These are phyloP conservation scores for Leuctra nigra DNA, from an alignment of 2,888 invertebrate species.

Conservation along the genomic window DNA sequence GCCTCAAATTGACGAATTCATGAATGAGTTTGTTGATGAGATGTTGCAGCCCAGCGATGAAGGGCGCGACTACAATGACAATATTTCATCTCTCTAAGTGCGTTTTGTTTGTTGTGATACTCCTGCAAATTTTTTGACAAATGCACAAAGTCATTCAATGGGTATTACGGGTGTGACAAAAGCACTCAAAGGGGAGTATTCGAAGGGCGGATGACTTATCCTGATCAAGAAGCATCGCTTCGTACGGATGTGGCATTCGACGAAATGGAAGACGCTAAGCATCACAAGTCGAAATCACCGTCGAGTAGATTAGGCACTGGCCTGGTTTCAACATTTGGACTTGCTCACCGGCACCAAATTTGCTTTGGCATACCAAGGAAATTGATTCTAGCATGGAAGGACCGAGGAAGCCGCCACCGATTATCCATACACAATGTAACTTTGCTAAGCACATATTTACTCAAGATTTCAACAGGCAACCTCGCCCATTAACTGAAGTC, in stretches of 20 bases:
- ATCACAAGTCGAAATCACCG: conserved; percentile 11
- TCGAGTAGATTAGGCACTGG: conserved; percentile 17
- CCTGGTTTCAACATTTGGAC: conserved; percentile 17
- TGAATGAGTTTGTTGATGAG: conserved; percentile 29
- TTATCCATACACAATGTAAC: neutral
- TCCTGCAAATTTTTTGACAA: conserved; percentile 25
- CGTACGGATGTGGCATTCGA: neutral
- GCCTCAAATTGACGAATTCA: conserved; percentile 28
- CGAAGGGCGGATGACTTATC: neutral
- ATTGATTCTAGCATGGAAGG: conserved; percentile 23
- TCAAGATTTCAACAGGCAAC: conserved; percentile 33
- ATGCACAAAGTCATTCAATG: conserved; percentile 20
- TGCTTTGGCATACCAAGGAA: conserved; percentile 24
- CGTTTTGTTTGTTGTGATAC: conserved; percentile 22
- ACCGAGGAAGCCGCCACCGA: conserved; percentile 17
- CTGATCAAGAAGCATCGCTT: neutral
- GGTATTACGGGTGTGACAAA: conserved; percentile 24
- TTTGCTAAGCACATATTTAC: neutral
- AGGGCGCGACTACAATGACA: neutral
- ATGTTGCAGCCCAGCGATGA: conserved; percentile 22
- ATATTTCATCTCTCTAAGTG: neutral
- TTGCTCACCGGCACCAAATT: conserved; percentile 27
- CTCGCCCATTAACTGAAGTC: too few species aligned
- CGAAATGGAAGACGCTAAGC: neutral
- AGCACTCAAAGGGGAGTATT: conserved; percentile 14